These are phyloP conservation scores for Herminia tarsipennalis DNA, from an alignment of 2,888 invertebrate genomes.

Conservation along the genomic window DNA sequence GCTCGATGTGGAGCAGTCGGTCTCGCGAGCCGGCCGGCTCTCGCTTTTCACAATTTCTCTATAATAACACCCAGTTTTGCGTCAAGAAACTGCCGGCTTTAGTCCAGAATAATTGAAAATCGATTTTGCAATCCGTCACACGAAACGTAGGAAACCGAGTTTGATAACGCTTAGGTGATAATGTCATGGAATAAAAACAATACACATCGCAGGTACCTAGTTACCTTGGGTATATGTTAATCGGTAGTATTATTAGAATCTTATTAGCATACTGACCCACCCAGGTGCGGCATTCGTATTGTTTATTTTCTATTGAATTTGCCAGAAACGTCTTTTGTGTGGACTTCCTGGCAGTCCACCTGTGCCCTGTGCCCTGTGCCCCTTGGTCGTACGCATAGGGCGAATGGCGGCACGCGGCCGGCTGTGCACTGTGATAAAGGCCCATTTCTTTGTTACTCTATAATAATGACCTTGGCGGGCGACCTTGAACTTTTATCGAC, in stretches of 20 bases:
- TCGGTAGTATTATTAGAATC: slow-evolving; percentile 59
- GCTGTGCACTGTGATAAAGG: slow-evolving; percentile 10
- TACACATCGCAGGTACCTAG: slow-evolving; percentile 31
- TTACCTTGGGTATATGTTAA: slow-evolving; percentile 48
- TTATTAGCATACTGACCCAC: slow-evolving; percentile 65
- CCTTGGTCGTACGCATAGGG: not conserved
- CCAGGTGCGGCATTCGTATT: slow-evolving; percentile 36
- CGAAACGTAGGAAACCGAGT: slow-evolving; percentile 17
- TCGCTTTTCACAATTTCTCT: slow-evolving; percentile 23
- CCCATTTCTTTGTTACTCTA: slow-evolving; percentile 41
- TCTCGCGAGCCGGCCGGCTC: slow-evolving; percentile 21
- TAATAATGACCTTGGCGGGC: slow-evolving; percentile 61
- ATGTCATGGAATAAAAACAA: slow-evolving; percentile 38
- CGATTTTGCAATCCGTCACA: slow-evolving; percentile 38
- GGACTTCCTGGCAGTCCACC: slow-evolving; percentile 6
- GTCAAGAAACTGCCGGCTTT: slow-evolving; percentile 10
- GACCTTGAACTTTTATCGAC: slow-evolving; percentile 67
- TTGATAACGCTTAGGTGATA: slow-evolving; percentile 38
- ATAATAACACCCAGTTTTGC: slow-evolving; percentile 16
- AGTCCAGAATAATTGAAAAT: slow-evolving; percentile 34
- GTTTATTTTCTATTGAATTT: slow-evolving; percentile 43
- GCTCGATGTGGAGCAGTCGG: not conserved
- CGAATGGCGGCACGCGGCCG: slow-evolving; percentile 5
- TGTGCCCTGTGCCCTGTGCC: slow-evolving; percentile 3
- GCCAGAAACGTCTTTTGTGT: slow-evolving; percentile 28